These are phyloP conservation scores for Drosophila borealis DNA, from an alignment of 2,888 invertebrate genomes.

Conservation along the genomic window DNA sequence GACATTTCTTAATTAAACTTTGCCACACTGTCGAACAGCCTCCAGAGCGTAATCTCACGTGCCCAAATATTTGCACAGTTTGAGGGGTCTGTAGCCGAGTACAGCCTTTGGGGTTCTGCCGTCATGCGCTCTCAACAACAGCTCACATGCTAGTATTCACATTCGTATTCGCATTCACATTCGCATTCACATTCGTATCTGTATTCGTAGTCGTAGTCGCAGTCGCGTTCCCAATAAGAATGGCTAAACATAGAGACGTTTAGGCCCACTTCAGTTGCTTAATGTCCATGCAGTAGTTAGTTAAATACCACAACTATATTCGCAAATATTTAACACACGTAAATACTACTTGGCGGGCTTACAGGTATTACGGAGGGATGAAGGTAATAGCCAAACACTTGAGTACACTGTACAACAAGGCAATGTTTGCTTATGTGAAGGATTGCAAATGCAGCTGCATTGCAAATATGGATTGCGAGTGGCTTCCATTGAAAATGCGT, in stretches of 20 bases:
- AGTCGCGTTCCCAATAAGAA: slow-evolving; percentile 6
- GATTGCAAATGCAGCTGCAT: slow-evolving; percentile 24
- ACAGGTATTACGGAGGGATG: slow-evolving; percentile 13
- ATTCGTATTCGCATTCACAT: slow-evolving; percentile 9
- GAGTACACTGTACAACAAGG: slow-evolving; percentile 36
- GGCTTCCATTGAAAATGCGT: too few species aligned
- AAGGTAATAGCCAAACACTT: slow-evolving; percentile 55
- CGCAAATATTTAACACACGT: slow-evolving; percentile 59
- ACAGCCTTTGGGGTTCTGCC: slow-evolving; percentile 21
- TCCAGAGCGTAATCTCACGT: slow-evolving; percentile 55
- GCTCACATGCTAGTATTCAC: slow-evolving; percentile 17
- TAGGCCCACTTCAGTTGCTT: slow-evolving; percentile 25
- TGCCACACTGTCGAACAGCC: slow-evolving; percentile 37
- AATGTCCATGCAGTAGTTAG: slow-evolving; percentile 53
- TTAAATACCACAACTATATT: slow-evolving; percentile 56
- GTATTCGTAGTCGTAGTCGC: slow-evolving; percentile 1
- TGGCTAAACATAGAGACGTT: slow-evolving; percentile 16
- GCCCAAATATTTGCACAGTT: slow-evolving; percentile 64
- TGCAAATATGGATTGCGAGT: slow-evolving; percentile 9
- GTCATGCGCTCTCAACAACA: slow-evolving; percentile 14
- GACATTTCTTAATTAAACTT: slow-evolving; percentile 52
- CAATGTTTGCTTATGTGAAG: slow-evolving; percentile 8
- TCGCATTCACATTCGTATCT: slow-evolving; percentile 4
- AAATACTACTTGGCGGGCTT: slow-evolving; percentile 38
- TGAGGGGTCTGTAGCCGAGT: slow-evolving; percentile 33